Evolutionary conservation across 2,797 vertebrate genomes (phyloP), one percentile per base, ranked within the genome.

Genomic region (Alcedo atthis): DNA sequence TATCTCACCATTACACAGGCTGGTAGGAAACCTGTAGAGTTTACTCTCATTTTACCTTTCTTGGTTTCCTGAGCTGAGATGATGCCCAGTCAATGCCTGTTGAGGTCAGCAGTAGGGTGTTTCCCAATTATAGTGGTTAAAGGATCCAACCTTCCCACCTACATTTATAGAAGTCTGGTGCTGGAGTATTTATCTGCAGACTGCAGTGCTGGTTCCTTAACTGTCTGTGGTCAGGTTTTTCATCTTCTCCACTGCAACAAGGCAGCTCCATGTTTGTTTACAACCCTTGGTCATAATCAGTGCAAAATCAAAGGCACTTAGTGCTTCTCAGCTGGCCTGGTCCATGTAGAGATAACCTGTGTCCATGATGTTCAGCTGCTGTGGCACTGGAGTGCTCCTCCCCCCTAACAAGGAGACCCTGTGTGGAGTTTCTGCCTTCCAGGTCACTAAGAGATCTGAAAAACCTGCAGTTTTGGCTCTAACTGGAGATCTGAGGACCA

Each of bases 41-140:
- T 74, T 13, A 58, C 25, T 40, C 21, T 2, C n/a, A 3, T 59
- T 43, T 92, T 26, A 9, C 43, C 61, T 79, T 76, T 37, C 57
- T 55, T 25, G 54, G 74, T 63, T 78, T 91, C 45, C 67, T 90
- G 30, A 78, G 74, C 46, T 76, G 33, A 81, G 85, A 59, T 84
- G 28, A 55, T 58, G 51, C 78, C 62, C 18, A 22, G 33, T 22
- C 1, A 0, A 19, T 57, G 79, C 35, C 80, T 54, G 7, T 3
- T 58, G 58, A 79, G 81, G 70, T 78, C 73, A 79, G 11, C 24
- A 24, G 45, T 32, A 43, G 1, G n/a, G 13, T 21, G 24, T n/a
- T 61, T 51, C 49, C 70, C 54, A 4, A 45, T 81, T 61, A 43
- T 10, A 12, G 12, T 37, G 45, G 25, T 49, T 45, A 43, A 26